A percentile compares a stretch with the other conserved stretches of the same genome.
These are phyloP conservation scores for Callimorpha dominula DNA, from an alignment of 2,888 invertebrate genomes.

Conservation along the genomic window DNA sequence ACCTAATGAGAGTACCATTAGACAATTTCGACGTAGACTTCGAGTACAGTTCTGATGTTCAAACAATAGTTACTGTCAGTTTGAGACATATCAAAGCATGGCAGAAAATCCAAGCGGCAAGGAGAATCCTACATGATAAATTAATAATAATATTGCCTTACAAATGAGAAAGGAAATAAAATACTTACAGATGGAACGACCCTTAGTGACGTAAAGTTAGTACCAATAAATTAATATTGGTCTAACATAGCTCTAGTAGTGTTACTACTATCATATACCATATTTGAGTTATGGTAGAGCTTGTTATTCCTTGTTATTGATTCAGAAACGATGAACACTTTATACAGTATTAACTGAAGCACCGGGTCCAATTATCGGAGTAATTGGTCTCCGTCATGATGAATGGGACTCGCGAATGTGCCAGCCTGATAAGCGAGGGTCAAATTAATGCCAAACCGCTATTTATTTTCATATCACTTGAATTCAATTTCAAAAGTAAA, in stretches of 20 bases:
- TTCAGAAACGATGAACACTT: constrained; percentile 38
- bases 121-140: too few species aligned
- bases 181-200: too few species aligned
- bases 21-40: background rate
- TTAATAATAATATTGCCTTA: too few species aligned
- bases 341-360: constrained; percentile 30
- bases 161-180: too few species aligned
- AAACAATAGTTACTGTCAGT: background rate
- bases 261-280: too few species aligned
- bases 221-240: too few species aligned
- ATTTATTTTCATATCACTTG: constrained; percentile 20
- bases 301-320: too few species aligned
- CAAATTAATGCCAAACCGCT: constrained; percentile 34
- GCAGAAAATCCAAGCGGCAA: too few species aligned
- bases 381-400: constrained; percentile 43
- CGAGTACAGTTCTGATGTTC: background rate
- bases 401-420: constrained; percentile 39
- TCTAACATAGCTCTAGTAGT: too few species aligned
- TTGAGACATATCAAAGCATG: background rate
- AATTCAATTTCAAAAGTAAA: constrained; percentile 10
- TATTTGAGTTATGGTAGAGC: too few species aligned
- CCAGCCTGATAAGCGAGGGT: constrained; percentile 31
- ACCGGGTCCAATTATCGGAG: constrained; percentile 41
- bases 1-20: too few species aligned
- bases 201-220: too few species aligned